phyloP scores from a whole-genome alignment of 1,140 invertebrate genomes.

The Manduca sexta region DNA sequence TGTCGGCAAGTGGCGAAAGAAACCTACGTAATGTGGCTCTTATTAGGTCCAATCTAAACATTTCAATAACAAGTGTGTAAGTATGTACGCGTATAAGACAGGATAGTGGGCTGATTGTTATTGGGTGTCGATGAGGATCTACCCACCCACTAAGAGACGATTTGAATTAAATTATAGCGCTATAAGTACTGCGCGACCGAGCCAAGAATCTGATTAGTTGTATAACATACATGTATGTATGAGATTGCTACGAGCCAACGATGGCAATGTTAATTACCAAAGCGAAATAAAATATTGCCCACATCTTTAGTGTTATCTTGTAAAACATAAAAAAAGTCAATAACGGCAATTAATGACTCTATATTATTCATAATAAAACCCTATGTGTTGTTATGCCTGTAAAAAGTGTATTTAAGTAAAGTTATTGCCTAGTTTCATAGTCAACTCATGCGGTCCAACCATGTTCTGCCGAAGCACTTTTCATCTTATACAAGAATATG shows the following conservation, averaged over 20 bases:
- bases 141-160: slow-evolving; percentile 22
- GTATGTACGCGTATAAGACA: slow-evolving; percentile 8
- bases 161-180: slow-evolving; percentile 27
- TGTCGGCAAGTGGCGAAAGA: too few relatives aligned
- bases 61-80: slow-evolving; percentile 1
- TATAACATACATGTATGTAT: neutral
- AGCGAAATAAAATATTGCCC: neutral
- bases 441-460: too few relatives aligned
- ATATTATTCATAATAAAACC: too few relatives aligned
- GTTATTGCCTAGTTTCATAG: too few relatives aligned
- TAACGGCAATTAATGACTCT: too few relatives aligned
- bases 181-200: neutral
- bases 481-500: too few relatives aligned
- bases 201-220: slow-evolving; percentile 4
- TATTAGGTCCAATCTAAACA: neutral
- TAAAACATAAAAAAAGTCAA: too few relatives aligned
- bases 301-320: too few relatives aligned
- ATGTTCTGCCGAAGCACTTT: too few relatives aligned
- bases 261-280: too few relatives aligned
- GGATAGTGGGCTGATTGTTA: slow-evolving; percentile 22
- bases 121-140: slow-evolving; percentile 27
- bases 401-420: too few relatives aligned
- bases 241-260: neutral
- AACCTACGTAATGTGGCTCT: neutral
- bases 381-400: too few relatives aligned